A percentile compares a stretch with the other conserved stretches of the same genome.
Conservation (phyloP, 2,888 invertebrate genomes). For the Papilio gigon region DNA sequence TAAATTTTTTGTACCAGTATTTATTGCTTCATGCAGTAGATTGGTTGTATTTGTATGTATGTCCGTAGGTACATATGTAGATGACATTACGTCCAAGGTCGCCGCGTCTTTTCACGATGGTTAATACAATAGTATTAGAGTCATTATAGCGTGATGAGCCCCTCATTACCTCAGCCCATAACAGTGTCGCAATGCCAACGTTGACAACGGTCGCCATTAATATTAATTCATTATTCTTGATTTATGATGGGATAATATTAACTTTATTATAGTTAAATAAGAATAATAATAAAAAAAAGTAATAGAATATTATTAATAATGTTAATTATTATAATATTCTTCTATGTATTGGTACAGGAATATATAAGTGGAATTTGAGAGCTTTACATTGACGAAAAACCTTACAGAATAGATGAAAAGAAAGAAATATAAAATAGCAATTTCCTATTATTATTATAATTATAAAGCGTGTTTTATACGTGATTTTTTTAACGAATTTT, state of each 20-base stretch:
- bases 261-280: not conserved
- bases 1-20: not conserved
- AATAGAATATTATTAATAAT: too few species aligned
- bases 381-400: too few species aligned
- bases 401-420: too few species aligned
- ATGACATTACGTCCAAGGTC: slow-evolving; percentile 43
- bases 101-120: slow-evolving; percentile 45
- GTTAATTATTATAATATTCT: too few species aligned
- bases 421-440: too few species aligned
- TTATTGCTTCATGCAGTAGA: not conserved
- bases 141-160: slow-evolving; percentile 50
- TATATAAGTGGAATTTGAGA: too few species aligned
- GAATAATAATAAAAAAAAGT: too few species aligned
- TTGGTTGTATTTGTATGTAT: not conserved
- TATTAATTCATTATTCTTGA: slow-evolving; percentile 7
- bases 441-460: too few species aligned
- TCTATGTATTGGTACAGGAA: too few species aligned
- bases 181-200: slow-evolving; percentile 59
- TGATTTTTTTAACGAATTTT: too few species aligned
- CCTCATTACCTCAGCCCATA: slow-evolving; percentile 62
- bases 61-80: slow-evolving; percentile 1
- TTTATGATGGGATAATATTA: slow-evolving; percentile 6
- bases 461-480: too few species aligned
- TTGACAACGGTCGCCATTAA: slow-evolving; percentile 51
- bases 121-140: slow-evolving; percentile 46